phyloP scores from a whole-genome alignment of 1,140 invertebrate species.

The Helicoverpa zea region DNA sequence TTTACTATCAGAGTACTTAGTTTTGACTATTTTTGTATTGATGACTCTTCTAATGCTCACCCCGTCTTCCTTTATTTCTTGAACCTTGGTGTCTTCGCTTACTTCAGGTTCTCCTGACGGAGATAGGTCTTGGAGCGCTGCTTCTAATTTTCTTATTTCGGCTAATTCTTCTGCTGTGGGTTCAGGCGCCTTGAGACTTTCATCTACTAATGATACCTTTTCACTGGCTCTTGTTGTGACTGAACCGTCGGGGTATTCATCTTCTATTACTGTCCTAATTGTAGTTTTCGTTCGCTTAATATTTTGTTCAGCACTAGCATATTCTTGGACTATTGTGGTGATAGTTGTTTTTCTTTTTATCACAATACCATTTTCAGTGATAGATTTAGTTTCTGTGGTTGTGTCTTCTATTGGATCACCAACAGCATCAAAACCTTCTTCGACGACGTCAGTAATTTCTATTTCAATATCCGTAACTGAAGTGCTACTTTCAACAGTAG shows the following conservation, averaged over 20 bases:
- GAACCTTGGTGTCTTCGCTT: slow-evolving; percentile 60
- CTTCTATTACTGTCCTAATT: slow-evolving; percentile 65
- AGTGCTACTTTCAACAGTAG: slow-evolving; percentile 38
- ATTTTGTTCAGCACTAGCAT: slow-evolving; percentile 4
- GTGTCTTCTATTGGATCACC: slow-evolving; percentile 40
- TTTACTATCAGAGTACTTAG: slow-evolving; percentile 64
- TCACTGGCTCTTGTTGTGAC: slow-evolving; percentile 40
- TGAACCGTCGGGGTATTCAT: slow-evolving; percentile 68
- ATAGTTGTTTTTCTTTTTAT: slow-evolving; percentile 57
- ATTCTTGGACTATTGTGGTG: slow-evolving; percentile 57
- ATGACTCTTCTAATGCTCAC: slow-evolving; percentile 65
- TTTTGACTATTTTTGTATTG: slow-evolving; percentile 66
- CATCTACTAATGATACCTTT: slow-evolving; percentile 33
- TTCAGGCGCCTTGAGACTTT: slow-evolving; percentile 14
- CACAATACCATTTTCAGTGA: slow-evolving; percentile 27
- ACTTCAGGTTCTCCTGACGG: slow-evolving; percentile 64
- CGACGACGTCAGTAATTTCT: slow-evolving; percentile 12
- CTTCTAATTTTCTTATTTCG: slow-evolving; percentile 60
- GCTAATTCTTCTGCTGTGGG: slow-evolving; percentile 52
- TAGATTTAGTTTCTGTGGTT: slow-evolving; percentile 29
- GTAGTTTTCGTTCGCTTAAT: slow-evolving; percentile 64
- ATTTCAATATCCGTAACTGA: slow-evolving; percentile 38
- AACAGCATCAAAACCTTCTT: slow-evolving; percentile 34
- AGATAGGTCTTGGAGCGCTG: slow-evolving; percentile 60
- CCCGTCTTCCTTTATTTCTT: slow-evolving; percentile 64